These are phyloP conservation scores for Eurystomus gularis DNA, from an alignment of 2,113 vertebrate species.

Conservation along the genomic window DNA sequence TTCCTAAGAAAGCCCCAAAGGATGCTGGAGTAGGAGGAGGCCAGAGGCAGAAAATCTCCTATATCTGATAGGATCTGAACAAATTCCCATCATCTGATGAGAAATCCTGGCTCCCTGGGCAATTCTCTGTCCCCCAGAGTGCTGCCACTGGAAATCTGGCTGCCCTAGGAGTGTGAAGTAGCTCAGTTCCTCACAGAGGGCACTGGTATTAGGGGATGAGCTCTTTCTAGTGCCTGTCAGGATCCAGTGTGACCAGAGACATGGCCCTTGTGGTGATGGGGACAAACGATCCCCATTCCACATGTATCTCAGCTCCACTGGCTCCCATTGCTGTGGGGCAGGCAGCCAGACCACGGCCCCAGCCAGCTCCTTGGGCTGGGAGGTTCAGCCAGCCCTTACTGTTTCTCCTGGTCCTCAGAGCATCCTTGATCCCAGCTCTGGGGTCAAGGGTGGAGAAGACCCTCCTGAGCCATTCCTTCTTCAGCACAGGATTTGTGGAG, in stretches of 20 bases:
- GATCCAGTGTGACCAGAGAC: neutral
- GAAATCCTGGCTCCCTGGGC: neutral
- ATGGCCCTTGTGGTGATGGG: neutral
- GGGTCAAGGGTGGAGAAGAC: neutral
- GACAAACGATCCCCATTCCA: neutral
- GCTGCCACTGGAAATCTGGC: neutral
- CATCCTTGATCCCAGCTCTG: neutral
- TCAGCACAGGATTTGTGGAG: neutral
- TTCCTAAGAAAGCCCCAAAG: neutral
- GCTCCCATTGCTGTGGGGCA: neutral
- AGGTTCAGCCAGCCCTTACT: neutral
- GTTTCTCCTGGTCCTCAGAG: neutral
- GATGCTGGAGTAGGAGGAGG: neutral
- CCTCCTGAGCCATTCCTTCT: neutral
- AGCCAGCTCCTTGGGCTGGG: neutral
- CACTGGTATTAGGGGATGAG: neutral
- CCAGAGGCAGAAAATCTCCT: neutral
- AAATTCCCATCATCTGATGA: neutral
- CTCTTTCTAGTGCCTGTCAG: neutral
- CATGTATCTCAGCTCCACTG: neutral
- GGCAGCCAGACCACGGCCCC: neutral
- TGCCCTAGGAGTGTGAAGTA: neutral
- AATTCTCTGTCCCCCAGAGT: neutral
- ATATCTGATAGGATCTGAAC: neutral
- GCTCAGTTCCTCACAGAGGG: neutral